phyloP scores from a whole-genome alignment of 2,113 vertebrate genomes.

The Callopanchax toddi region DNA sequence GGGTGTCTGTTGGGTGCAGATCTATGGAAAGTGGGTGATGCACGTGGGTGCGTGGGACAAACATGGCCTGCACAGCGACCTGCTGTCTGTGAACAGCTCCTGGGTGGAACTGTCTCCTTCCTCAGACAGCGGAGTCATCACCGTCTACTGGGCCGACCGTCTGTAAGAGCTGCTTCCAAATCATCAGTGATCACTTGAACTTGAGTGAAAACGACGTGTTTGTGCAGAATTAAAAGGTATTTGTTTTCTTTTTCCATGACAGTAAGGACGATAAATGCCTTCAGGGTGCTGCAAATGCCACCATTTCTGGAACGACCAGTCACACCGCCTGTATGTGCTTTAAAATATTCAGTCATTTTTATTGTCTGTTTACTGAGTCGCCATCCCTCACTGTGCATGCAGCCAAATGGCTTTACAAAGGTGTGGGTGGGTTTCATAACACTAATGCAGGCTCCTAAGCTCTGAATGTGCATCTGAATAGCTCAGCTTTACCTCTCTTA shows the following conservation, averaged over 20 bases:
- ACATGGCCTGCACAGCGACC: slow-evolving; percentile 54
- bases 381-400: background rate
- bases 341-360: background rate
- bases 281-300: slow-evolving; percentile 67
- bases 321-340: slow-evolving; percentile 64
- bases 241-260: slow-evolving; percentile 4
- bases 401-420: background rate
- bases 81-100: slow-evolving; percentile 61
- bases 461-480: too few species aligned
- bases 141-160: slow-evolving; percentile 73
- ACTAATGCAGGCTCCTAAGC: background rate
- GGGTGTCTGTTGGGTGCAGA: slow-evolving; percentile 39
- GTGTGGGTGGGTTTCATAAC: background rate
- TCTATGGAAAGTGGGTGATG: slow-evolving; percentile 75
- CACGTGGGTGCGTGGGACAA: slow-evolving; percentile 66
- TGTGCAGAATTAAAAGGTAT: background rate
- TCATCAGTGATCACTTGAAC: too few species aligned
- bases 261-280: slow-evolving; percentile 64
- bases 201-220: too few species aligned
- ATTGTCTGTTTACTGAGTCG: background rate
- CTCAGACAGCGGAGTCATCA: slow-evolving; percentile 49
- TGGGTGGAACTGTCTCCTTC: slow-evolving; percentile 70
- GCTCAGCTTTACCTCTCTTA: too few species aligned
- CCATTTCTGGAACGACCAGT: slow-evolving; percentile 65
- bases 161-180: slow-evolving; percentile 48